These are phyloP conservation scores for Spermophilus dauricus DNA, from an alignment of 2,113 vertebrate species.

Conservation along the genomic window DNA sequence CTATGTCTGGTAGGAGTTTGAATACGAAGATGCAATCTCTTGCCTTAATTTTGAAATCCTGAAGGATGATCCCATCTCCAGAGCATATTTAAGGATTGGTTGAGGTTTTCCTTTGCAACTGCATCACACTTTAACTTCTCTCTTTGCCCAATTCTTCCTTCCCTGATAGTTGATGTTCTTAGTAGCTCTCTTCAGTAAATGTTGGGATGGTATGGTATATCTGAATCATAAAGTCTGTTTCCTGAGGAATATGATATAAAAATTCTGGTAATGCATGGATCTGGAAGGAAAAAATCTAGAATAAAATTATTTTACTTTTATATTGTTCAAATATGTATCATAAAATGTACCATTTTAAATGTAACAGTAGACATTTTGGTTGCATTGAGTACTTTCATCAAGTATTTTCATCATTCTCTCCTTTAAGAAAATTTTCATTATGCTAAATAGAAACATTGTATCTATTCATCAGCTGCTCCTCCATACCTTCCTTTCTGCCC, in stretches of 20 bases:
- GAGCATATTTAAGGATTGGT: not conserved
- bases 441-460: not conserved
- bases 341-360: not conserved
- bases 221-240: not conserved
- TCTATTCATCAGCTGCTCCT: not conserved
- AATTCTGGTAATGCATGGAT: not conserved
- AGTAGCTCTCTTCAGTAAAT: not conserved
- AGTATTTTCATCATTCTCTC: not conserved
- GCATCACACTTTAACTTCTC: not conserved
- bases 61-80: not conserved
- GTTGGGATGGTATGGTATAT: not conserved
- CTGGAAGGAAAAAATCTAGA: not conserved
- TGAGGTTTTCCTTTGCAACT: not conserved
- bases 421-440: not conserved
- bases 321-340: not conserved
- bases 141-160: not conserved
- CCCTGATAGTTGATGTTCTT: not conserved
- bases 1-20: not conserved
- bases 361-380: not conserved
- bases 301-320: not conserved
- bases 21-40: not conserved
- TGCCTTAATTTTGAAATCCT: not conserved
- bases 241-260: not conserved
- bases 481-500: not conserved
- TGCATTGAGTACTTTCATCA: not conserved